Conservation (phyloP, 2,797 vertebrate species). For the Siniperca undulata region DNA sequence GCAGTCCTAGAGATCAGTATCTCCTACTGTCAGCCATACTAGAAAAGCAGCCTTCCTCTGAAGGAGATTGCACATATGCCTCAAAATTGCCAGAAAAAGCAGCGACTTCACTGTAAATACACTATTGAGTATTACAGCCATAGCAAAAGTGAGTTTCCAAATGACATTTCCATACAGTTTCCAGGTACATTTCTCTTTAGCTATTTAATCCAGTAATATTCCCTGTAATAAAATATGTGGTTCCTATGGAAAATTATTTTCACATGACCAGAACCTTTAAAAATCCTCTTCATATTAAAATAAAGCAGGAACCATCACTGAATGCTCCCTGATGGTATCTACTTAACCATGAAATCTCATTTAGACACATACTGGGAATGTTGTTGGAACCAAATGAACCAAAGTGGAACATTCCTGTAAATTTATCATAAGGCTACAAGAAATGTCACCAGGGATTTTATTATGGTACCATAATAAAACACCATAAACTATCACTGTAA, state of each 20-base stretch:
- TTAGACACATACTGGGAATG: constrained; percentile 18
- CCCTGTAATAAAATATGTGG: not conserved
- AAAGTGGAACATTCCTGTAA: not conserved
- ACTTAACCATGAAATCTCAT: constrained; percentile 5
- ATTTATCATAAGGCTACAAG: not conserved
- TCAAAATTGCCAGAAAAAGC: not conserved
- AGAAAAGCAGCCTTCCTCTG: not conserved
- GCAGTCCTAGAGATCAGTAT: not conserved
- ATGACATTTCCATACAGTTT: not conserved
- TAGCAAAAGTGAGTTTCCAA: not conserved
- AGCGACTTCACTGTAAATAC: not conserved
- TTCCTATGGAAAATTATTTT: not conserved
- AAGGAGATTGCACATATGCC: not conserved
- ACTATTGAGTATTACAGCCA: not conserved
- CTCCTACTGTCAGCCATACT: not conserved
- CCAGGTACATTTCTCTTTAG: not conserved
- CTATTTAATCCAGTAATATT: not conserved
- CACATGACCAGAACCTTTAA: not conserved
- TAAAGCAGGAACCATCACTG: not conserved
- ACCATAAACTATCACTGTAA: not conserved
- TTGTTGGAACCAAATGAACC: constrained; percentile 24
- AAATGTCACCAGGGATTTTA: constrained; percentile 12
- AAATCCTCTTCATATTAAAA: constrained; percentile 2
- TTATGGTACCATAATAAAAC: not conserved
- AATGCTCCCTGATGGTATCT: constrained; percentile 5